Base-by-base conservation (phyloP, 1,140 invertebrate species). In the Lucilia sericata region DNA sequence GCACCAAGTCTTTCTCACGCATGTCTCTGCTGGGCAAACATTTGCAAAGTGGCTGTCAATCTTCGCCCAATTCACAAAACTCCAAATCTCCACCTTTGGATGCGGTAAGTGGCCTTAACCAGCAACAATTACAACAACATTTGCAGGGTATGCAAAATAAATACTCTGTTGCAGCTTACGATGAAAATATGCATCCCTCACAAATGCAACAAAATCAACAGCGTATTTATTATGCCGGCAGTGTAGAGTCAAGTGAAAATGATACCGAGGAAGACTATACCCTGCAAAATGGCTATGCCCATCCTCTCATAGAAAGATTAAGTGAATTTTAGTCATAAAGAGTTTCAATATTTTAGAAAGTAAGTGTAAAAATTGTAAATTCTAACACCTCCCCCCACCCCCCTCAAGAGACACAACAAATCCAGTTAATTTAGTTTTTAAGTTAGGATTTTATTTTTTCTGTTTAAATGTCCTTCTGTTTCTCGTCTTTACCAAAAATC, bases 11-110 rank as follows among this genome's bases (percentile, higher is more conserved):
- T 4, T 99, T 99, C n/a, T n/a, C 97, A 8, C 93, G 98, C 42
- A 99, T 99, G 98, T 99, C 97, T 0, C 92, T 99, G 49, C 92
- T 99, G 83, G 95, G 95, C 84, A 99, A 99, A 91, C 98, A 99
- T 88, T 93, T 96, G 86, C 98, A 99, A 87, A 94, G 95, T 21
- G 97, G 97, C 3, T 98, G 97, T 88, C 93, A 90, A 4, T 83
- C 84, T 13, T 87, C 88, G 5, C 81, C 85, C 12, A 55, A 34
- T 30, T 84, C 85, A 19, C 34, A 60, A 30, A 13, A 14, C 8
- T 30, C 21, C 0, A 21, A 30, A n/a, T 85, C 82, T 5, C 82
- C 83, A 19, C 74, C 83, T 10, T 47, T 65, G 4, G 84, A 84
- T 17, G 76, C 74, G 36, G 36, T 84, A 36, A 4, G 55, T 75